phyloP scores from a whole-genome alignment of 92 coral and sea anemone species.

The Porites rus region DNA sequence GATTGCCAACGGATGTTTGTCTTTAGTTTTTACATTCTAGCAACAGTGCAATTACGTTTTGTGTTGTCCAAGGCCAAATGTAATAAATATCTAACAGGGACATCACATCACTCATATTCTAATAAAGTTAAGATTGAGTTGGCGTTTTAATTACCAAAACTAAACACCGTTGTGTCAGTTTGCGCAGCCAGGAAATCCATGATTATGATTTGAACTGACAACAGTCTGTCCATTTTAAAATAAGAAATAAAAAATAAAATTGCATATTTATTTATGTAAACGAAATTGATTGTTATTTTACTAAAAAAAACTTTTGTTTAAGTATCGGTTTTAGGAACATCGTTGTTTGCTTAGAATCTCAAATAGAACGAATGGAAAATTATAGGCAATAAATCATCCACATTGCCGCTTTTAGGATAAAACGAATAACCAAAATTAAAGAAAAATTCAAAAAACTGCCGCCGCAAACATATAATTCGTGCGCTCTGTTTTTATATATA shows the following conservation, averaged over 20 bases:
- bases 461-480: not conserved
- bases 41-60: too few species aligned
- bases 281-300: not conserved
- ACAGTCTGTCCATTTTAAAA: not conserved
- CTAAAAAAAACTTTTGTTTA: not conserved
- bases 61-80: not conserved
- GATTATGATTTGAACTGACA: not conserved
- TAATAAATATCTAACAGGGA: not conserved
- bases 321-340: too few species aligned
- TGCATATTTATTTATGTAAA: not conserved
- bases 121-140: not conserved
- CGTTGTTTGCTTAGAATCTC: too few species aligned
- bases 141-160: not conserved
- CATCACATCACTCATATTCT: not conserved
- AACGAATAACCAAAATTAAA: not conserved
- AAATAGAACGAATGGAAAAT: too few species aligned
- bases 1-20: too few species aligned
- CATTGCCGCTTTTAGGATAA: too few species aligned
- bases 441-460: not conserved
- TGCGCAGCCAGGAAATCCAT: not conserved
- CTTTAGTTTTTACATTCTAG: too few species aligned
- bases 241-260: too few species aligned
- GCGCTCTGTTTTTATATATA: not conserved
- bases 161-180: not conserved
- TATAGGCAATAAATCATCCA: too few species aligned